Evolutionary conservation across 2,888 invertebrate genomes (phyloP), one percentile per base, ranked within the genome.

Genomic region (Drosophila prostipennis): DNA sequence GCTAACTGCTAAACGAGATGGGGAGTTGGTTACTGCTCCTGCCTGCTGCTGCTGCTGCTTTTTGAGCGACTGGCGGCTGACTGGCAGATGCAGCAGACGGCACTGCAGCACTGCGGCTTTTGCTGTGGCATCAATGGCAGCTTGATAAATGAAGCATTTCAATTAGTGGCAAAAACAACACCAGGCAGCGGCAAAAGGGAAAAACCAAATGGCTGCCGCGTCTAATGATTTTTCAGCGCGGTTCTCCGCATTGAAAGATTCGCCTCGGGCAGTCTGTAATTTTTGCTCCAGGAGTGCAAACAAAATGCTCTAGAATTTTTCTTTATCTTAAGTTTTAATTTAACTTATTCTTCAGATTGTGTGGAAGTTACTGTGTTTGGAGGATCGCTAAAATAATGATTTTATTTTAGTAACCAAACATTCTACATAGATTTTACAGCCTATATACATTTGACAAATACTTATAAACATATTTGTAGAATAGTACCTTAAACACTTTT

Each of bases 111-210:
- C 40, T 63, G 72, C 64, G 72, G 65, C 68, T 67, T 46, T 71
- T 29, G 53, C 40, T 49, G 54, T 49, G 72, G 55, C 74, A 74
- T 74, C 69, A 71, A 76, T 72, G 73, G 74, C 64, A 73, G 60
- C 71, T 67, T 81, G 74, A 76, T 84, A 72, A 84, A 86, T 82
- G 84, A 82, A 68, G 63, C 67, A 80, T 80, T 82, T 81, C 84
- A 80, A 86, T 86, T 82, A 82, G 77, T 61, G 78, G 58, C 64
- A 72, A 65, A 77, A 71, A 70, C 60, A 61, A 61, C 54, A 54
- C 37, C 67, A 39, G 32, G 37, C 23, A 29, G 19, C 52, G 14
- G 14, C 29, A 45, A 45, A 71, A 71, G 8, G 13, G 58, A 34
- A 72, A 52, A 40, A 29, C 45, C 49, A 43, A 60, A 39, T 45